Percentiles rank a stretch among this genome's conserved stretches.
phyloP scores from a whole-genome alignment of 2,797 vertebrate genomes.

The Lophotriccus pileatus region DNA sequence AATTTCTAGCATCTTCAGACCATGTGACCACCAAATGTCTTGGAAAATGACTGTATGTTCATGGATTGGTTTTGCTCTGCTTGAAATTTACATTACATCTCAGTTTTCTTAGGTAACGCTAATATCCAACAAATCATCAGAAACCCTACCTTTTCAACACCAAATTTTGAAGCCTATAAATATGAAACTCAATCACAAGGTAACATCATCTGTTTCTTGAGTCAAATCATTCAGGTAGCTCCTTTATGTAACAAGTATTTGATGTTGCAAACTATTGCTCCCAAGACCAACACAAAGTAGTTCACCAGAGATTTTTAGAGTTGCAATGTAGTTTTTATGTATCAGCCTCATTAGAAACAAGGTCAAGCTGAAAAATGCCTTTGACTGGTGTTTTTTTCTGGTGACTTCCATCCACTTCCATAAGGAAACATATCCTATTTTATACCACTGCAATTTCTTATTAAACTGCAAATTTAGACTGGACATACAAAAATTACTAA shows the following conservation, averaged over 20 bases:
- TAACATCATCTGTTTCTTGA: neutral
- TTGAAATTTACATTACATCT: neutral
- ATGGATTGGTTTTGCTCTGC: neutral
- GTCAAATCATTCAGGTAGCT: neutral
- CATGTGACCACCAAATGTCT: accelerated
- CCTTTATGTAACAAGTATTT: neutral
- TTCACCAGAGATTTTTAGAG: neutral
- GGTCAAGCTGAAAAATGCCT: neutral
- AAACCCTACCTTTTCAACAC: neutral
- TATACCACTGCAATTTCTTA: neutral
- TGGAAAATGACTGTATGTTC: neutral
- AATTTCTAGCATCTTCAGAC: neutral
- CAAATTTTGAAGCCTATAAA: neutral
- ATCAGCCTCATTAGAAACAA: neutral
- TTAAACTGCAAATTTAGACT: neutral
- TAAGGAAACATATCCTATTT: neutral
- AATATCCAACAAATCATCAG: neutral
- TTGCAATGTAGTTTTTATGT: neutral
- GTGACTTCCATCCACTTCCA: neutral
- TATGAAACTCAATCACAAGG: neutral
- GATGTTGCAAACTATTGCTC: neutral
- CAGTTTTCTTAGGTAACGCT: neutral
- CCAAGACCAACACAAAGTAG: neutral
- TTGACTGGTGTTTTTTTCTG: neutral
- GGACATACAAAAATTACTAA: neutral